phyloP scores from a whole-genome alignment of 2,113 vertebrate species.

The Leptosomus discolor region DNA sequence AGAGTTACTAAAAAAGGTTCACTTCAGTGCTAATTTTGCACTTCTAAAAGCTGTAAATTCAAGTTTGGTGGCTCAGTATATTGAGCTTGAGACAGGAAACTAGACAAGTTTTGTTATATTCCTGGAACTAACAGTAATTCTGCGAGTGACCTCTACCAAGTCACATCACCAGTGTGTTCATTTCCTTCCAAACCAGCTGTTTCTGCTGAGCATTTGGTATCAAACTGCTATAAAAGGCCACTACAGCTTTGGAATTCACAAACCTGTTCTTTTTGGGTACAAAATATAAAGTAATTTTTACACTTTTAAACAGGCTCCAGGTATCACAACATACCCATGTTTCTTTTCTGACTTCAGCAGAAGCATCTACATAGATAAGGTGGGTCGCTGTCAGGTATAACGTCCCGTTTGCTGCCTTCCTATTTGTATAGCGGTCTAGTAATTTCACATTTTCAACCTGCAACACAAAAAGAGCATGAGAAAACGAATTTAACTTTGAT shows the following conservation, averaged over 20 bases:
- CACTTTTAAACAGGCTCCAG: neutral
- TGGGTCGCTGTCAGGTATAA: slow-evolving; percentile 83
- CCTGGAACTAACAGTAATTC: neutral
- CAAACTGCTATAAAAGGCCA: neutral
- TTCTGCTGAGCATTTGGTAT: neutral
- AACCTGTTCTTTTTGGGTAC: neutral
- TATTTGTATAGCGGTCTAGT: slow-evolving; percentile 72
- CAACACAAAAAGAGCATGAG: neutral
- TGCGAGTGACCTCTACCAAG: neutral
- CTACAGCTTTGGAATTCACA: neutral
- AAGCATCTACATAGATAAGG: slow-evolving; percentile 81
- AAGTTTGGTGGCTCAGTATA: neutral
- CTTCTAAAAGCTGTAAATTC: neutral
- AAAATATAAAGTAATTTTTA: neutral
- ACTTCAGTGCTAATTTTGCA: neutral
- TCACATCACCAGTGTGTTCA: neutral
- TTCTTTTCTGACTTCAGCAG: slow-evolving; percentile 73
- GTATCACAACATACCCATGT: slow-evolving; percentile 77
- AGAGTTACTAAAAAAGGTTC: neutral
- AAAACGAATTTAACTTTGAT: neutral
- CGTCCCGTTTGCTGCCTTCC: slow-evolving; percentile 73
- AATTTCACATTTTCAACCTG: slow-evolving; percentile 82
- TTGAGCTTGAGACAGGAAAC: neutral
- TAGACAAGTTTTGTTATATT: neutral
- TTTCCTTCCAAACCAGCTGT: neutral